These are phyloP conservation scores for Peucedramus taeniatus DNA, from an alignment of 2,113 vertebrate species.

Conservation along the genomic window DNA sequence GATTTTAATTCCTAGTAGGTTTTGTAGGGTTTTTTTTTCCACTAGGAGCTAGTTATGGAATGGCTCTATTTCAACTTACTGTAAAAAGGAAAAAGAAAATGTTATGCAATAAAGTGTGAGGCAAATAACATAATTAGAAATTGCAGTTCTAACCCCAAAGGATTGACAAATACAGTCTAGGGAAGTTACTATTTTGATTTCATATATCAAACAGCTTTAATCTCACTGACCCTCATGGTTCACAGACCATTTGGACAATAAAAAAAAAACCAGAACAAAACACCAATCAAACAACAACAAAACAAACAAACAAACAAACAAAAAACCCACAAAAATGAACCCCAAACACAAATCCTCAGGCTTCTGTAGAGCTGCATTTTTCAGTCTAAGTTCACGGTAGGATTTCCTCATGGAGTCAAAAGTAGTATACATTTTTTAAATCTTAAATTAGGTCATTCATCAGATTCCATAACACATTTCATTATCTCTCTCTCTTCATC, in stretches of 20 bases:
- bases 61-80: not conserved
- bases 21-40: not conserved
- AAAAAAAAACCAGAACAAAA: not conserved
- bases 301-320: not conserved
- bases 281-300: not conserved
- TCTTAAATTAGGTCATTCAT: not conserved
- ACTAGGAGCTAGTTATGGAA: not conserved
- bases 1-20: not conserved
- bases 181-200: not conserved
- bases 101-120: not conserved
- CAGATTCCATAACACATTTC: not conserved
- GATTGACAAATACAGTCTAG: not conserved
- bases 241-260: not conserved
- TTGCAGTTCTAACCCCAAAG: not conserved
- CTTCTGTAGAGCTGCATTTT: not conserved
- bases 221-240: not conserved
- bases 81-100: not conserved
- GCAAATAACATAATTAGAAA: not conserved
- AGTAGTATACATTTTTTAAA: not conserved
- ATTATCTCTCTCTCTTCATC: not conserved
- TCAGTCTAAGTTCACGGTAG: not conserved
- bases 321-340: not conserved
- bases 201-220: not conserved
- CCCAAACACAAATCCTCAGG: not conserved
- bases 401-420: not conserved